Conservation (phyloP, 1,140 invertebrate species). For the Zaprionus inermis region DNA sequence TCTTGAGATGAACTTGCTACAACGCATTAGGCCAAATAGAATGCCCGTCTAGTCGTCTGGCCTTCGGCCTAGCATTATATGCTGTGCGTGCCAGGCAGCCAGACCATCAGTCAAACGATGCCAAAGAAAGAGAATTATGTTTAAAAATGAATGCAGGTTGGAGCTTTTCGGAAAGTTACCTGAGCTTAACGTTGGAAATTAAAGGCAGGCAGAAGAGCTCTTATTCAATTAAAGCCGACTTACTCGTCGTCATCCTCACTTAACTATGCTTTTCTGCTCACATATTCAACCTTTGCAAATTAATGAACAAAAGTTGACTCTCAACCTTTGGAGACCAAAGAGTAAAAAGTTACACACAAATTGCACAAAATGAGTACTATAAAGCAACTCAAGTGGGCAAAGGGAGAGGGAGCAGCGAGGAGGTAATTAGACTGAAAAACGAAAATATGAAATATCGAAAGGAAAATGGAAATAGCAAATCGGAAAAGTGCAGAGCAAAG, state of each 20-base stretch:
- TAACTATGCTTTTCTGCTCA: not conserved
- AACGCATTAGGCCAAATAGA: not conserved
- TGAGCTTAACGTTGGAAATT: not conserved
- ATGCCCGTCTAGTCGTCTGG: not conserved
- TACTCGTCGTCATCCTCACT: not conserved
- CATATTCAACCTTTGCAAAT: not conserved
- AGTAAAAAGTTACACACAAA: slow-evolving; percentile 19
- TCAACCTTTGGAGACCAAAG: not conserved
- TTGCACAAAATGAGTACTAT: slow-evolving; percentile 6
- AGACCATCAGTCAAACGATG: not conserved
- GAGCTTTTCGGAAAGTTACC: not conserved
- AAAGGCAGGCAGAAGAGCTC: not conserved
- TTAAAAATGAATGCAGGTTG: not conserved
- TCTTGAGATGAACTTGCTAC: not conserved
- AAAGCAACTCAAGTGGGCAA: not conserved
- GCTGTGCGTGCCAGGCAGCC: not conserved
- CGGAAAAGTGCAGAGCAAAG: slow-evolving; percentile 11
- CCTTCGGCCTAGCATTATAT: too few species aligned
- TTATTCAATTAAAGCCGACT: not conserved
- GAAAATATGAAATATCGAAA: slow-evolving; percentile 51
- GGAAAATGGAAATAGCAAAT: slow-evolving; percentile 30
- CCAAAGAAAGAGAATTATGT: not conserved
- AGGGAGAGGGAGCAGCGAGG: slow-evolving; percentile 17
- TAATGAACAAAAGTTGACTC: slow-evolving; percentile 16
- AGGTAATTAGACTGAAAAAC: slow-evolving; percentile 66